A percentile compares a stretch with the other conserved stretches of the same genome.
phyloP scores from a whole-genome alignment of 92 coral and sea anemone species.

The Phenganax stokvisi region DNA sequence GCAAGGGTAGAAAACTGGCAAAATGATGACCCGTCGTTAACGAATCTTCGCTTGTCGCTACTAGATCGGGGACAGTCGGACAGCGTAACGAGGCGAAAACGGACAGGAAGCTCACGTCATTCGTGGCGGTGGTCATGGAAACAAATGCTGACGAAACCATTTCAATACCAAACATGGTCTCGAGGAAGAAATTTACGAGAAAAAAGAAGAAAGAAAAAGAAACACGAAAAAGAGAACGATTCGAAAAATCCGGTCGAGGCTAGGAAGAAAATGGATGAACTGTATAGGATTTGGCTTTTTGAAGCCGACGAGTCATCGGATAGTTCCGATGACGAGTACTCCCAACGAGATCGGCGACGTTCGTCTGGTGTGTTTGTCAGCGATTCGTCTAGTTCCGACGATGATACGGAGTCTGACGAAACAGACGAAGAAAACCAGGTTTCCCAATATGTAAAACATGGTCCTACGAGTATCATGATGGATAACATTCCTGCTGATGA shows the following conservation, averaged over 20 bases:
- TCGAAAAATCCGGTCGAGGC: constrained; percentile 23
- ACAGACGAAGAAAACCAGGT: constrained; percentile 8
- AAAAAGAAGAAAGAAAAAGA: constrained; percentile 11
- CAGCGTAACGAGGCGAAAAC: constrained; percentile 22
- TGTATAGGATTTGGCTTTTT: constrained; percentile 7
- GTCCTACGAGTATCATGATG: constrained; percentile 29
- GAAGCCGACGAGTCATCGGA: constrained; percentile 29
- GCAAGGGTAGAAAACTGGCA: neutral
- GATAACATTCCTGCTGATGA: neutral
- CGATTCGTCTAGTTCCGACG: constrained; percentile 30
- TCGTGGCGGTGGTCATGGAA: constrained; percentile 38
- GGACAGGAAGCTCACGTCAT: constrained; percentile 20
- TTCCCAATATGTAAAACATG: constrained; percentile 17
- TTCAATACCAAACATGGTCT: constrained; percentile 6
- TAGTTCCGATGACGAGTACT: constrained; percentile 25
- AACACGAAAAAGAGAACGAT: neutral
- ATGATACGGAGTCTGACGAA: constrained; percentile 12
- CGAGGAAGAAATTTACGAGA: constrained; percentile 4
- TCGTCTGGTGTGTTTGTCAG: constrained; percentile 21
- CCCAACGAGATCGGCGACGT: constrained; percentile 13
- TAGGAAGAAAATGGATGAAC: constrained; percentile 20
- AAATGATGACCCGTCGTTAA: constrained; percentile 20
- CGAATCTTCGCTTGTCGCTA: constrained; percentile 6
- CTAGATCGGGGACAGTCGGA: constrained; percentile 26
- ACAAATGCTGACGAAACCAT: constrained; percentile 18